Evolutionary conservation across 1,140 invertebrate genomes (phyloP).

Genomic region (Bombus affinis): DNA sequence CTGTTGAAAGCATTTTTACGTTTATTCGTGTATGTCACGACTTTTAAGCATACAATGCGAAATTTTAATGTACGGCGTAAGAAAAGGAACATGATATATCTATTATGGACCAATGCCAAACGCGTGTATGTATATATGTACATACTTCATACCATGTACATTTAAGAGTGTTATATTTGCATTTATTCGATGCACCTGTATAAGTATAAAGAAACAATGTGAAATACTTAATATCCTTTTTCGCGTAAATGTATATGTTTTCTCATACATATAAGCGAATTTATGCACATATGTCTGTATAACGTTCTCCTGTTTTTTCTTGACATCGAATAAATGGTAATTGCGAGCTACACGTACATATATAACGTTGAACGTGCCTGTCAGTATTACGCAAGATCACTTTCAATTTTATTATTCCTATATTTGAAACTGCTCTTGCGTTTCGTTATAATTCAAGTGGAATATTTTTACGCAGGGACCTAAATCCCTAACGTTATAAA

Average conservation of each 20-base stretch:
- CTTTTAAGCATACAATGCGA: neutral
- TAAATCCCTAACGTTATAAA: neutral
- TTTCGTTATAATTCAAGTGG: constrained; percentile 13
- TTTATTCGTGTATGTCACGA: neutral
- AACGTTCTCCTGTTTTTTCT: constrained; percentile 36
- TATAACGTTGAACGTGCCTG: constrained; percentile 31
- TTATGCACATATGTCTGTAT: neutral
- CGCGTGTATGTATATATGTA: constrained; percentile 1
- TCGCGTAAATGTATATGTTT: neutral
- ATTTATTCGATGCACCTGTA: constrained; percentile 42
- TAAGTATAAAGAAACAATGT: constrained; percentile 32
- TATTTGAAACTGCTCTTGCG: constrained; percentile 37
- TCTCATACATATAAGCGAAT: neutral
- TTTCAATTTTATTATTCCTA: constrained; percentile 53
- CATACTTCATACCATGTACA: neutral
- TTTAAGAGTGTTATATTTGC: constrained; percentile 29
- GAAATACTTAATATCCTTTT: constrained; percentile 34
- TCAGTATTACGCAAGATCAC: constrained; percentile 45
- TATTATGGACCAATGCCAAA: constrained; percentile 42
- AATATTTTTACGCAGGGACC: neutral
- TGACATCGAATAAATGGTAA: constrained; percentile 51
- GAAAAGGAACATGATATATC: constrained; percentile 23
- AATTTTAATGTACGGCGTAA: constrained; percentile 7
- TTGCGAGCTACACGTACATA: constrained; percentile 12
- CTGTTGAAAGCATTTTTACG: neutral